Base-by-base conservation (phyloP, 2,888 invertebrate species). In the Torymus tubicola region DNA sequence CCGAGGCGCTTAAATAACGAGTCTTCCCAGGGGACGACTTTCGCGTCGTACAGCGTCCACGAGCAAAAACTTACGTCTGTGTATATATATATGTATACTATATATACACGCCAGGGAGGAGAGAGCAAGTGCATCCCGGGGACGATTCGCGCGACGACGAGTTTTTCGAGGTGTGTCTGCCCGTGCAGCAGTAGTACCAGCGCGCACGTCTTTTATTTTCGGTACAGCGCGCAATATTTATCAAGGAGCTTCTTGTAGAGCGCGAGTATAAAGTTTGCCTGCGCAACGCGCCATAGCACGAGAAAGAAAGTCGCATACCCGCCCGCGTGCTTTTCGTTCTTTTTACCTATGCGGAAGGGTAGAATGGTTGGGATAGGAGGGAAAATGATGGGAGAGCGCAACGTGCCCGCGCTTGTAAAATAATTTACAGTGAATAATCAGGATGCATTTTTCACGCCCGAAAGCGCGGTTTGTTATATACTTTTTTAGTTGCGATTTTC, bases 1-100 rank as follows among this genome's bases (percentile, higher is more conserved):
- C 31, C 2, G 42, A 57, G 72, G 76, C 80, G 83, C 70, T 83
- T 83, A 82, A 84, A 81, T 84, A 84, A 84, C 84, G 83, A 82
- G 81, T 78, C 77, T 10, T 73, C 78, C 63, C 69, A 0, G 2
- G 81, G 73, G 78, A 78, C 42, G 77, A 77, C 73, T 80, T 76
- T 76, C 50, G 53, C 42, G 52, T 8, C 31, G 31, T 3, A 57
- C 21, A 31, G 21, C 12, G 60, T 11, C 53, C 53, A 11, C 12
- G 60, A n/a, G n/a, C 67, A 68, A 78, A 77, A 77, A 77, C 77
- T 70, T 69, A 14, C 50, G 58, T 1, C n/a, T n/a, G n/a, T n/a
- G n/a, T n/a, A n/a, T n/a, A n/a, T n/a, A n/a, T n/a, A n/a, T n/a
- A n/a, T n/a, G 53, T 52, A 1, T 42, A 64, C 55, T 52, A 5